These are phyloP conservation scores for Genyomyrus donnyi DNA, from an alignment of 2,113 vertebrate genomes.

Conservation along the genomic window DNA sequence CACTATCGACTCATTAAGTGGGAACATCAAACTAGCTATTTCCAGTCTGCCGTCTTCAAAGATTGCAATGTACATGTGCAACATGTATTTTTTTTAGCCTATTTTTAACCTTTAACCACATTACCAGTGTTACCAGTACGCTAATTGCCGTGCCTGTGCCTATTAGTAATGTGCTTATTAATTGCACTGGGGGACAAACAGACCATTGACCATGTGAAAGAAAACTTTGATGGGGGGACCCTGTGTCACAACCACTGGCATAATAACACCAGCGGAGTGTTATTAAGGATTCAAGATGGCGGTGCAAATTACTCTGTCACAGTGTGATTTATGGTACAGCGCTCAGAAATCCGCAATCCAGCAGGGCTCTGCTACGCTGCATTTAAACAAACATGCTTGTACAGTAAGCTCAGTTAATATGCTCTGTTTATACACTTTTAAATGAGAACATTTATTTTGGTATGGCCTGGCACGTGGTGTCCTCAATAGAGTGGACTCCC, in stretches of 20 bases:
- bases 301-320: slow-evolving; percentile 10
- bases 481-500: background rate
- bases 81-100: background rate
- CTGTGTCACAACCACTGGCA: background rate
- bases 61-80: background rate
- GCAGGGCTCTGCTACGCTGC: background rate
- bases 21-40: background rate
- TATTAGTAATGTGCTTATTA: background rate
- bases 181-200: background rate
- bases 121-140: background rate
- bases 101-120: background rate
- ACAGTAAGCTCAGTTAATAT: slow-evolving; percentile 12
- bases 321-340: slow-evolving; percentile 3
- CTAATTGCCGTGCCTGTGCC: background rate
- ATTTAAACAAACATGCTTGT: slow-evolving; percentile 8
- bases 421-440: slow-evolving; percentile 11
- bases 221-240: background rate
- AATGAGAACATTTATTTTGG: background rate
- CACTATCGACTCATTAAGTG: background rate
- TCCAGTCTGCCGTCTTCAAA: background rate
- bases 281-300: slow-evolving; percentile 6
- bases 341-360: slow-evolving; percentile 6
- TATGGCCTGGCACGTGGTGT: background rate
- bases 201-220: slow-evolving; percentile 2
- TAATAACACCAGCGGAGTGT: background rate